Conservation (phyloP, 1,140 invertebrate genomes). For the Zophobas morio region DNA sequence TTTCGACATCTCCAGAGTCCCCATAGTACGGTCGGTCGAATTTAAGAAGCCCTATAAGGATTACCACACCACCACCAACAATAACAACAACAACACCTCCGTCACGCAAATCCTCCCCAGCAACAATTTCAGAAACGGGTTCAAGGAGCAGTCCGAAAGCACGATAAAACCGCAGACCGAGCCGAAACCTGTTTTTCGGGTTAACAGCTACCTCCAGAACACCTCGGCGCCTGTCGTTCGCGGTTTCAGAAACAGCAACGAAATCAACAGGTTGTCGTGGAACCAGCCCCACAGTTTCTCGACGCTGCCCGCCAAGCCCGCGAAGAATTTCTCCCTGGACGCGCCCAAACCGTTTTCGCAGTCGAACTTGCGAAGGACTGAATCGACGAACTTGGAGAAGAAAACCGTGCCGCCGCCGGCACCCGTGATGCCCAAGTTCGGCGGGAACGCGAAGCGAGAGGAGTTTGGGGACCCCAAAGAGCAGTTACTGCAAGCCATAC, state of each 20-base stretch:
- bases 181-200: slow-evolving; percentile 56
- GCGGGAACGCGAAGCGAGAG: neutral
- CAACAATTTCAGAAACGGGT: slow-evolving; percentile 40
- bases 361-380: slow-evolving; percentile 59
- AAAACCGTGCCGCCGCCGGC: slow-evolving; percentile 60
- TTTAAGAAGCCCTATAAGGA: slow-evolving; percentile 66
- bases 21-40: slow-evolving; percentile 67
- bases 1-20: slow-evolving; percentile 65
- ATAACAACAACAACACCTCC: slow-evolving; percentile 56
- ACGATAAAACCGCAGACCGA: slow-evolving; percentile 43
- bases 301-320: slow-evolving; percentile 50
- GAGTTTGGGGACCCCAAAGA: slow-evolving; percentile 72
- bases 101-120: slow-evolving; percentile 61
- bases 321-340: slow-evolving; percentile 55
- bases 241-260: slow-evolving; percentile 59
- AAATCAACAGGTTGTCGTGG: slow-evolving; percentile 58
- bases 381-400: slow-evolving; percentile 55
- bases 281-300: slow-evolving; percentile 47
- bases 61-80: slow-evolving; percentile 15
- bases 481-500: slow-evolving; percentile 80
- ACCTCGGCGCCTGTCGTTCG: slow-evolving; percentile 59
- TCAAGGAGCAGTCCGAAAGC: slow-evolving; percentile 18
- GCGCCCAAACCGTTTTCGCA: slow-evolving; percentile 61
- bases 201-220: slow-evolving; percentile 59
- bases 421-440: slow-evolving; percentile 48